Evolutionary conservation across 2,888 invertebrate genomes (phyloP), one percentile per base, ranked within the genome.

Genomic region (Tanytarsus gracilentus): DNA sequence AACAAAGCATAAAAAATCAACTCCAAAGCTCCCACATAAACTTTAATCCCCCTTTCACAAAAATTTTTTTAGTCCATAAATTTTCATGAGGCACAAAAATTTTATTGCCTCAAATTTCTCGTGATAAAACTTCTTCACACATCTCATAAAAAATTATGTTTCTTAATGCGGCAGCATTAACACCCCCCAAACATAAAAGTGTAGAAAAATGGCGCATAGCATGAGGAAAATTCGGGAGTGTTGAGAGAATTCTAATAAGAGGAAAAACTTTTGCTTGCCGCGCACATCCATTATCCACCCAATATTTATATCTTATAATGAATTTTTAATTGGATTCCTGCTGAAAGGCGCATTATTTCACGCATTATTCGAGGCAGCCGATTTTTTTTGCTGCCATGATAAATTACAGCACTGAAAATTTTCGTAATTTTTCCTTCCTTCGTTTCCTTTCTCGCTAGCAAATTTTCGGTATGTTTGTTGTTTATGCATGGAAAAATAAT

Each of bases 381-480:
- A 30, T 40, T 39, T 39, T 55, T 16, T 40, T 56, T 16, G 27
- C 29, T 59, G 39, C 33, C 25, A 21, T 59, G 59, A 59, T 59
- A 59, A 59, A 59, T 59, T 59, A 49, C 49, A 44, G 33, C 44
- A n/a, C 33, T 23, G 49, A 52, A 59, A 33, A 50, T 53, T 55
- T 56, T 56, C 59, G 30, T 59, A 59, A 59, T 59, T 59, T 49
- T 59, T 59, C 59, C 59, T 59, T 59, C 59, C 59, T 26, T 59
- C 59, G 21, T 23, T 52, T 52, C 29, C 52, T 52, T 23, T 51
- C 21, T 23, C 14, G 9, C 26, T 49, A 21, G 21, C 25, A 14
- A 14, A 18, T 18, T 44, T 39, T 14, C 33, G 33, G 9, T 33
- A 16, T 9, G 14, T 44, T 40, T 56, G 6, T 21, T 33, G 56